Base-by-base conservation (phyloP, 2,797 vertebrate genomes). In the Nothura maculosa region DNA sequence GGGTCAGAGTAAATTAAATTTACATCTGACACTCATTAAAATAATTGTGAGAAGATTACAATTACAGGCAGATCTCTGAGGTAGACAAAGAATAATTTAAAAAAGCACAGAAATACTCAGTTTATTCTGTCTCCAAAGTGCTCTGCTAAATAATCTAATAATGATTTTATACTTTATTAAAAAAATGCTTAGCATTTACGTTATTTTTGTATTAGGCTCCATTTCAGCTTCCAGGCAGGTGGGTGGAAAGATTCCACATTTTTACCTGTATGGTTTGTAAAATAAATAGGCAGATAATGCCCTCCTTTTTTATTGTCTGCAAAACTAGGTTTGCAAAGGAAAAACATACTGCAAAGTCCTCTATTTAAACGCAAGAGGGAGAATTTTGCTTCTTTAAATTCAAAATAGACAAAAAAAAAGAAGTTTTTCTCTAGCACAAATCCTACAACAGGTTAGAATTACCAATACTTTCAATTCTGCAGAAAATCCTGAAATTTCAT, bases 221-320 rank as follows among this genome's bases (percentile, higher is more conserved):
- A 58, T 24, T 72, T 68, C 32, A 57, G 57, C 16, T 48, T 60
- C 36, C 18, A 82, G 27, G 27, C 11, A 70, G 27, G 16, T 87
- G 55, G 77, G 42, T 6, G 32, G 30, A 72, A 76, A 83, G 61
- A 74, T 24, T 74, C 10, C 25, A 75, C 32, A 76, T 2, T 60
- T 25, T 34, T 84, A 82, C 12, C 58, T 6, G 1, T 14, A 60
- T 0, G 0, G 18, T 30, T 74, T 3, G 0, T 40, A 38, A 61
- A 66, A 34, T 72, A 86, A 42, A 6, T 40, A 48, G 0, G 2
- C 13, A 60, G 86, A 36, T 20, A 81, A 76, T 60, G 20, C 9
- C 32, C 27, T 72, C 34, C 19, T 21, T 64, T 83, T 61, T 68
- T 73, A 54, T 4, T 25, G 12, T 68, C 6, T 36, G 24, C 79